phyloP scores from a whole-genome alignment of 2,113 vertebrate species.

The Notarius quadriscutis region DNA sequence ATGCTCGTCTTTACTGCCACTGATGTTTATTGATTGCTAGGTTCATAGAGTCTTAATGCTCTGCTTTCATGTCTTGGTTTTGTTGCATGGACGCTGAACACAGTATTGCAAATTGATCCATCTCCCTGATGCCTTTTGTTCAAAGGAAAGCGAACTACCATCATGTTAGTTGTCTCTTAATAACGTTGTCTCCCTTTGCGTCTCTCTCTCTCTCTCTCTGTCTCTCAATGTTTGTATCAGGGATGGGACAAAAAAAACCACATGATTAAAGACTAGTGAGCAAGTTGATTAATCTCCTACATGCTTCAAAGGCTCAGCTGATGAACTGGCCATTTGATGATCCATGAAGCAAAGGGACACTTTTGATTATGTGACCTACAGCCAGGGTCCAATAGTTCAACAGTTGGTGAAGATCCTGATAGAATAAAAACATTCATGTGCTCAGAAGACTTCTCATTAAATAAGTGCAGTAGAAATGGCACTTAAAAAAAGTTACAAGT shows the following conservation, averaged over 20 bases:
- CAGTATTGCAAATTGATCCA: slow-evolving; percentile 98
- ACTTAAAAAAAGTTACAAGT: slow-evolving; percentile 4
- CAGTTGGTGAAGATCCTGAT: slow-evolving; percentile 64
- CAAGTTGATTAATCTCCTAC: slow-evolving; percentile 85
- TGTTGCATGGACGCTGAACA: slow-evolving; percentile 80
- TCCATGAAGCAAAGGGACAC: slow-evolving; percentile 85
- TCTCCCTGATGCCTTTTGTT: slow-evolving; percentile 79
- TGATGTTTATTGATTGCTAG: slow-evolving; percentile 94
- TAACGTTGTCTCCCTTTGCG: slow-evolving; percentile 70
- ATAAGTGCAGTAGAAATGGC: not conserved
- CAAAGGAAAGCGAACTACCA: slow-evolving; percentile 73
- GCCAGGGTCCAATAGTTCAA: slow-evolving; percentile 47
- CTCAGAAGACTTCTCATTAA: slow-evolving; percentile 23
- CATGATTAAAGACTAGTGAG: slow-evolving; percentile 80
- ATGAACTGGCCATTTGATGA: slow-evolving; percentile 86
- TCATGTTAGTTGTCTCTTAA: slow-evolving; percentile 74
- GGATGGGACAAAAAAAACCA: slow-evolving; percentile 72
- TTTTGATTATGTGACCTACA: slow-evolving; percentile 88
- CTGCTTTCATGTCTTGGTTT: slow-evolving; percentile 92
- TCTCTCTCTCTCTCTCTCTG: slow-evolving; percentile 52
- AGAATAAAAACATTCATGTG: slow-evolving; percentile 43
- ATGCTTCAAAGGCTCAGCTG: slow-evolving; percentile 78
- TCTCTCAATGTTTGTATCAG: not conserved
- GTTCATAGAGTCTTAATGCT: slow-evolving; percentile 90
- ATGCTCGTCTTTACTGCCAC: slow-evolving; percentile 66